Base-by-base conservation (phyloP, 2,888 invertebrate genomes). In the Molanna angustata region DNA sequence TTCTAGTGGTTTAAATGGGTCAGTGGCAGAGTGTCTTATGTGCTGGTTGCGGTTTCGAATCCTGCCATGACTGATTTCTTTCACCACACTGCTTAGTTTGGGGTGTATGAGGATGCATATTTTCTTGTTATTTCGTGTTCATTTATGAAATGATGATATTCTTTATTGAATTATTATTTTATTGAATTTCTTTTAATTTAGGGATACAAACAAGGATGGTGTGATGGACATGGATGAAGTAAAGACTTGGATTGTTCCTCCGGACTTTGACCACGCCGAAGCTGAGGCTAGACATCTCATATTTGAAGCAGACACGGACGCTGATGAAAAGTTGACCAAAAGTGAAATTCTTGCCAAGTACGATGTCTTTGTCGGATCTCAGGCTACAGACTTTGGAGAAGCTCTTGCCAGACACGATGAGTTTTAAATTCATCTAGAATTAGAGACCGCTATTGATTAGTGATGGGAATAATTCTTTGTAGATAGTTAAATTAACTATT, bases 381-480 rank as follows among this genome's bases (percentile, higher is more conserved):
- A 99, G 70, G 98, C 96, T 1, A 99, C 98, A 0, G 98, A 99
- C 75, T 99, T 97, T 69, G 98, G 99, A 1, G 96, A 98, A 69
- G 96, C 96, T 4, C 76, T 99, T 13, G 85, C 88, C 1, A 83
- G 94, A 62, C 99, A 99, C 66, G 98, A 98, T 67, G 97, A 97
- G 72, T 96, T 97, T 74, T 97, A 84, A 74, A 9, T 16, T 45
- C 27, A 35, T 39, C 9, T 40, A n/a, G n/a, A n/a, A n/a, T n/a
- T n/a, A n/a, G n/a, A n/a, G n/a, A n/a, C n/a, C n/a, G n/a, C n/a
- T n/a, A n/a, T n/a, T n/a, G n/a, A n/a, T n/a, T n/a, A n/a, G n/a
- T n/a, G n/a, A n/a, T n/a, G n/a, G n/a, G n/a, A n/a, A n/a, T n/a
- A n/a, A n/a, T n/a, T n/a, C n/a, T n/a, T n/a, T n/a, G n/a, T n/a